A percentile compares a stretch with the other conserved stretches of the same genome.
phyloP scores from a whole-genome alignment of 2,113 vertebrate species.

The Hymenochirus boettgeri region DNA sequence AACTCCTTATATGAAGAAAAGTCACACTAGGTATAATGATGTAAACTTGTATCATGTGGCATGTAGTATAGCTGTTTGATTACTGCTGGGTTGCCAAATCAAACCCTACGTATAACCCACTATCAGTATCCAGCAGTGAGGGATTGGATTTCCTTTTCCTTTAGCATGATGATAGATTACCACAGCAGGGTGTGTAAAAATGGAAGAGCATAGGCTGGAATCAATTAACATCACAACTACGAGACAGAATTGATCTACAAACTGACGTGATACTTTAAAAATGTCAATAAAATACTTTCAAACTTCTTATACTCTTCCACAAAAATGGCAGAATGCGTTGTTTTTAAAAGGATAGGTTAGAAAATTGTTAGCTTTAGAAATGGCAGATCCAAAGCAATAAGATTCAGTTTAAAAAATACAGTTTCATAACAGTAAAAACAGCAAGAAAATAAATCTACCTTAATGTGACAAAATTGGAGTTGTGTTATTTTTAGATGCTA shows the following conservation, averaged over 20 bases:
- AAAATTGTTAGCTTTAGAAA: not conserved
- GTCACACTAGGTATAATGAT: slow-evolving; percentile 65
- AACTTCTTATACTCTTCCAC: slow-evolving; percentile 22
- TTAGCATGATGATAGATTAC: slow-evolving; percentile 67
- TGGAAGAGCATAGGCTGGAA: slow-evolving; percentile 55
- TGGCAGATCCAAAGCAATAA: not conserved
- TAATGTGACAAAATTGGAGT: slow-evolving; percentile 17
- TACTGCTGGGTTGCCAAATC: slow-evolving; percentile 63
- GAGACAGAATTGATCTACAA: slow-evolving; percentile 50
- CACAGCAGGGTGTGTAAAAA: slow-evolving; percentile 51
- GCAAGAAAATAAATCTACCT: not conserved
- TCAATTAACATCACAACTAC: slow-evolving; percentile 58
- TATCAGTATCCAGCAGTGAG: slow-evolving; percentile 65
- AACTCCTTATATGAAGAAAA: slow-evolving; percentile 59
- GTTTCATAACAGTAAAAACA: not conserved
- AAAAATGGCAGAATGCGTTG: slow-evolving; percentile 25
- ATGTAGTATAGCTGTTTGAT: slow-evolving; percentile 74
- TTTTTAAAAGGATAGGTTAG: too few relatives aligned
- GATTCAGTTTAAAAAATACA: not conserved
- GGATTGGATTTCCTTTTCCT: slow-evolving; percentile 59
- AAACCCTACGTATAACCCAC: slow-evolving; percentile 55
- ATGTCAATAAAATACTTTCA: slow-evolving; percentile 31
- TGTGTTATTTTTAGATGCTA: slow-evolving; percentile 8
- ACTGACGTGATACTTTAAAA: slow-evolving; percentile 44
- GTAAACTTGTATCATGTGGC: slow-evolving; percentile 60